Percentiles rank a stretch among this genome's conserved stretches.
phyloP scores from a whole-genome alignment of 1,140 invertebrate species.

The Venustaconcha ellipsiformis region DNA sequence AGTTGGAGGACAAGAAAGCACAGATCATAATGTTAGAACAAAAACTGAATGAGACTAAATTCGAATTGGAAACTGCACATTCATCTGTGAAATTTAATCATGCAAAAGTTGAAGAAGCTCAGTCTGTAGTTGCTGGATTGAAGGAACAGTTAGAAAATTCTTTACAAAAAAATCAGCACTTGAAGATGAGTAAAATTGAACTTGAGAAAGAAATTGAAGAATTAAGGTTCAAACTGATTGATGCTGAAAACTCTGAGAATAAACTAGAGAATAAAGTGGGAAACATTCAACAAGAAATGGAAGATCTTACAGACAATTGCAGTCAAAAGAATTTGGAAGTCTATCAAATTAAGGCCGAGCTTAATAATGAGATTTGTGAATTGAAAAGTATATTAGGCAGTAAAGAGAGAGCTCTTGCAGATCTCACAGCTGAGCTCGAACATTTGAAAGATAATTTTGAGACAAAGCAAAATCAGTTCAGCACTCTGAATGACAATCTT shows the following conservation, averaged over 20 bases:
- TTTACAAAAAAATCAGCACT: background rate
- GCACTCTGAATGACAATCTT: too few relatives aligned
- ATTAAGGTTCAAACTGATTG: background rate
- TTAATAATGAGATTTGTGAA: constrained; percentile 2
- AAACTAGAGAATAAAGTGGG: background rate
- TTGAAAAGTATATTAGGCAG: background rate
- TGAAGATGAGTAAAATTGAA: background rate
- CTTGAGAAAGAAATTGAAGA: background rate
- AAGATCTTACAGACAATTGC: constrained; percentile 10
- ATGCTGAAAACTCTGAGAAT: background rate
- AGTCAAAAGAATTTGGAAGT: constrained; percentile 3
- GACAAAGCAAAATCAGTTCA: background rate
- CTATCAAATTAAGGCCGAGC: background rate
- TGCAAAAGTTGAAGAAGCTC: background rate
- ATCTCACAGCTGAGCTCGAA: constrained; percentile 5
- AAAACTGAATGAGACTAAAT: constrained; percentile 1
- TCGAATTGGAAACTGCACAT: background rate
- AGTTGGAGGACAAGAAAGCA: constrained; percentile 8
- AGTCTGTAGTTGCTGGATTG: background rate
- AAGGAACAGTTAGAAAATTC: background rate
- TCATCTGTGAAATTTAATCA: too few relatives aligned
- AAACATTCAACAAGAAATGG: constrained; percentile 2
- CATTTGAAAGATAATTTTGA: constrained; percentile 10
- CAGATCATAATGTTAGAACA: background rate
- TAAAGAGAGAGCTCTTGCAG: constrained; percentile 10